Percentiles rank a stretch among this genome's conserved stretches.
Evolutionary conservation across 2,888 invertebrate species (phyloP).

Genomic region (Baronia brevicornis): DNA sequence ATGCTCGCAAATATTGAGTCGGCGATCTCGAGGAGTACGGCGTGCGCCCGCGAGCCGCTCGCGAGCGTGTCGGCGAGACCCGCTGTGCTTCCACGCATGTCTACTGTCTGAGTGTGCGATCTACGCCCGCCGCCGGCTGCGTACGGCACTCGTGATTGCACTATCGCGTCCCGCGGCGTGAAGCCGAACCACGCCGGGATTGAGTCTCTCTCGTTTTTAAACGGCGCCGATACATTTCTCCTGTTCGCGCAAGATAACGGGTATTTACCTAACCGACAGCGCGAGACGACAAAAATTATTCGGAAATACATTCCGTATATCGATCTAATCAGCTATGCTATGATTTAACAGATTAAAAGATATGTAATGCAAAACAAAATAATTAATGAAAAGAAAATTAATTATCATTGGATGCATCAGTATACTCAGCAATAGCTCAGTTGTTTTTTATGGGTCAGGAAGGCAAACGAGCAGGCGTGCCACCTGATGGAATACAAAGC

Average conservation of each 20-base stretch:
- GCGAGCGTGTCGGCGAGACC: constrained; percentile 78
- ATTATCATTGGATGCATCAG: too few relatives aligned
- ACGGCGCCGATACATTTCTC: constrained; percentile 23
- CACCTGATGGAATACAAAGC: too few relatives aligned
- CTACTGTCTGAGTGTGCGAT: constrained; percentile 45
- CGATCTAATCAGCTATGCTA: too few relatives aligned
- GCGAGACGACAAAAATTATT: too few relatives aligned
- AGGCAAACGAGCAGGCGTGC: too few relatives aligned
- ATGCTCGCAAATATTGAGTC: constrained; percentile 83
- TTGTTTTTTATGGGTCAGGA: too few relatives aligned
- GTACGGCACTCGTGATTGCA: constrained; percentile 59
- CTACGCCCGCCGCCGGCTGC: constrained; percentile 39
- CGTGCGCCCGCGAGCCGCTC: constrained; percentile 66
- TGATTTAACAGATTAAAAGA: too few relatives aligned
- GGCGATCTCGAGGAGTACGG: constrained; percentile 77
- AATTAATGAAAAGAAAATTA: too few relatives aligned
- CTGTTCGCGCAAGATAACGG: constrained; percentile 14
- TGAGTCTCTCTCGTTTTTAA: constrained; percentile 24
- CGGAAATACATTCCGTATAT: too few relatives aligned
- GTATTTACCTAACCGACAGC: constrained; percentile 13
- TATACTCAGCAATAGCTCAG: too few relatives aligned
- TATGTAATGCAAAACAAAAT: too few relatives aligned
- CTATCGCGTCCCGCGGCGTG: constrained; percentile 59
- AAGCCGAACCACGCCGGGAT: constrained; percentile 41
- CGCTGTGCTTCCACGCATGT: constrained; percentile 81